Percentiles rank a stretch among this genome's conserved stretches.
Conservation (phyloP, 2,888 invertebrate genomes). For the Drosophila yooni region DNA sequence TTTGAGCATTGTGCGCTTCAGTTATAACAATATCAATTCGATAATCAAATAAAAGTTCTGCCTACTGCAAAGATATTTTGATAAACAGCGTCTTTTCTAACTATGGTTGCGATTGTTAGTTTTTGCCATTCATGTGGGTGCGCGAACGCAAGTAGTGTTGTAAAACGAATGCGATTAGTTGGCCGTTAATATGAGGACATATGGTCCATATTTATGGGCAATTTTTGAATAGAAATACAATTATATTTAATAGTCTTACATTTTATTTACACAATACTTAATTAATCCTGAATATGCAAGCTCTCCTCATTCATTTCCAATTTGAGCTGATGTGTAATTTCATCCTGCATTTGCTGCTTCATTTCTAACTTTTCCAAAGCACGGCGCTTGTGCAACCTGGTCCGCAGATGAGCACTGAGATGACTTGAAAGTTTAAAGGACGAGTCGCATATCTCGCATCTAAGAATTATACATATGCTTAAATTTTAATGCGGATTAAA, state of each 20-base stretch:
- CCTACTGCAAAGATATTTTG: constrained; percentile 10
- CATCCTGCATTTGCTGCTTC: constrained; percentile 54
- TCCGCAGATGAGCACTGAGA: constrained; percentile 64
- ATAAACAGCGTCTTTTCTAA: constrained; percentile 27
- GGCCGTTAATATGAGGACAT: not conserved
- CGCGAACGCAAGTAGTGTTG: constrained; percentile 29
- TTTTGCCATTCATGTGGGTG: constrained; percentile 36
- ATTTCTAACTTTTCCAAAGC: constrained; percentile 66
- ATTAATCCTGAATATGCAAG: constrained; percentile 63
- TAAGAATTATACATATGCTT: constrained; percentile 13
- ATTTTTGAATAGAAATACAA: constrained; percentile 1
- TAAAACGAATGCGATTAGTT: not conserved
- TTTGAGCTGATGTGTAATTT: constrained; percentile 48
- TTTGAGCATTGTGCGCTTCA: constrained; percentile 38
- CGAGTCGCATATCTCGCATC: constrained; percentile 67
- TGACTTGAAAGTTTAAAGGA: constrained; percentile 70
- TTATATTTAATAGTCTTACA: constrained; percentile 18
- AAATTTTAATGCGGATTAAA: fast-evolving
- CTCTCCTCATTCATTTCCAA: constrained; percentile 72
- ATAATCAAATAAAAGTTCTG: constrained; percentile 1
- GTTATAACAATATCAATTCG: not conserved
- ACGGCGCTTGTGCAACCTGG: constrained; percentile 64
- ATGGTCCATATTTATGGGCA: not conserved
- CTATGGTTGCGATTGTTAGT: constrained; percentile 28
- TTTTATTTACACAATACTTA: not conserved